Conservation (phyloP, 2,888 invertebrate species). For the Oasisia sp. region DNA sequence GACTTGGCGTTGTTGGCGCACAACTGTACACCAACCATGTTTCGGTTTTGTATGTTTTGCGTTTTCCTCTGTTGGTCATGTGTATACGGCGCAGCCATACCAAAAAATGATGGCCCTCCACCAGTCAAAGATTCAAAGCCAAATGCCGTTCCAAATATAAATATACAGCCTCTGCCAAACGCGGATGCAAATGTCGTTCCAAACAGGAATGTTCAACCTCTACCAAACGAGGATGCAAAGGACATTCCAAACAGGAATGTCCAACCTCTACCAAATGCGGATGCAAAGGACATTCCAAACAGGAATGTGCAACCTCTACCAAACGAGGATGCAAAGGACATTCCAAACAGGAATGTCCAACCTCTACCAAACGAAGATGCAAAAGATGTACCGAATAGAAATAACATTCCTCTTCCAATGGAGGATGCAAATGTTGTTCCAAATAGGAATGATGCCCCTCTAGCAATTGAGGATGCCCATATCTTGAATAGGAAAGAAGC, state of each 20-base stretch:
- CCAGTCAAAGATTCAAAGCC: not conserved
- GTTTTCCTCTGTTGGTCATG: not conserved
- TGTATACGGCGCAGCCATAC: not conserved
- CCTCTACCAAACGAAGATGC: not conserved
- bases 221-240: not conserved
- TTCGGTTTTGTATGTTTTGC: not conserved
- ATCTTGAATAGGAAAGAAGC: not conserved
- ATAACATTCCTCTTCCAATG: not conserved
- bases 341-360: not conserved
- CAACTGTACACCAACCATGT: not conserved
- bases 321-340: not conserved
- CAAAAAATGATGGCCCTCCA: not conserved
- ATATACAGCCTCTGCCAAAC: too few species aligned
- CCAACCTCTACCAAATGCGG: too few species aligned
- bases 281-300: not conserved
- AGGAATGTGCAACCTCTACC: not conserved
- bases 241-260: not conserved
- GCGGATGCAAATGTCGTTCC: not conserved
- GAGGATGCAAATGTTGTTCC: not conserved
- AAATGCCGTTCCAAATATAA: too few species aligned
- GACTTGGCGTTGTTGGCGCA: not conserved
- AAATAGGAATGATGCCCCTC: constrained; percentile 17
- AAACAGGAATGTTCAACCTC: not conserved
- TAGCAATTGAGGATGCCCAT: not conserved
- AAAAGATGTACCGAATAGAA: not conserved